Evolutionary conservation across 1,140 invertebrate species (phyloP), one percentile per base, ranked within the genome.

Genomic region (Antheraea mylitta): DNA sequence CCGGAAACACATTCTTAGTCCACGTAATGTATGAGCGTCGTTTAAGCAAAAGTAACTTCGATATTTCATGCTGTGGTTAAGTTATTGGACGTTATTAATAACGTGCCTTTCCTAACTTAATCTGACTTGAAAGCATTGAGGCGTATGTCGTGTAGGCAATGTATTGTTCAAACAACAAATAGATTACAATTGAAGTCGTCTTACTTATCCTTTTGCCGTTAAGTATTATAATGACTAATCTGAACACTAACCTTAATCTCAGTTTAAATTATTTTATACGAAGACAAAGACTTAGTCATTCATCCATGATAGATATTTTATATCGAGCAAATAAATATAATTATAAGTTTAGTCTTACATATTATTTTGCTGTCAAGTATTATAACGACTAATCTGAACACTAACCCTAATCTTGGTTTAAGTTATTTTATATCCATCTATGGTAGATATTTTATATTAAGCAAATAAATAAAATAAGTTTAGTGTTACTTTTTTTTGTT

Each of bases 21-120:
- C 78, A 79, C 66, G 76, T 89, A 86, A 91, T 85, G 86, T 85
- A 91, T 88, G 73, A 79, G 70, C 78, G 85, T 91, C 86, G 81
- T 85, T 91, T 91, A 91, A 88, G 85, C 86, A 86, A 90, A 90
- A 90, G 86, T 84, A 82, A 83, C 78, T 89, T 82, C 87, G 83
- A 91, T 91, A 89, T 89, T 91, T 91, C 87, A 91, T 90, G 78
- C 77, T 75, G 70, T 73, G 77, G 82, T 83, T 89, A 91, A 91
- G 80, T 90, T 91, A 91, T 91, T 89, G 87, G 85, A 79, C 76
- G 84, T 90, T 91, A 91, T 91, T 91, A 91, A 90, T 90, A 89
- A 89, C 76, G 72, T 75, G 79, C 82, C 83, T 88, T 89, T 88
- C 85, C 82, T 88, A 88, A 88, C 84, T 90, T 91, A 91, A 91